Evolutionary conservation across 2,888 invertebrate species (phyloP).

Genomic region (Thera obeliscata): DNA sequence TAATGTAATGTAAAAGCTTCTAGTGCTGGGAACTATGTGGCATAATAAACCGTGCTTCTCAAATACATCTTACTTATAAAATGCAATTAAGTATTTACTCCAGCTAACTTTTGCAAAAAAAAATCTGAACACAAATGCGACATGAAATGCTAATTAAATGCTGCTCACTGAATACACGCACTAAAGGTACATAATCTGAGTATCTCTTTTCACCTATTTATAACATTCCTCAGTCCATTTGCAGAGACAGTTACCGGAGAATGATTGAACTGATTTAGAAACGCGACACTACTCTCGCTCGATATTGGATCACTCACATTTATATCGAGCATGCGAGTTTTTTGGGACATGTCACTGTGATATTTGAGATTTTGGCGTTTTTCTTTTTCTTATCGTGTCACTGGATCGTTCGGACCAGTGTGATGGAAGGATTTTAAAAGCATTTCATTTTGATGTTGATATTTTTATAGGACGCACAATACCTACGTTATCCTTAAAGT

Average conservation of each 20-base stretch:
- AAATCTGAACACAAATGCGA: background rate
- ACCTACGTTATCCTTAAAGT: background rate
- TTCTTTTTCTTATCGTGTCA: too few species aligned
- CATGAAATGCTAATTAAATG: background rate
- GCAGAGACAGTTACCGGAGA: constrained; percentile 65
- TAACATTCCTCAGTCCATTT: constrained; percentile 65
- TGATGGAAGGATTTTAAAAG: too few species aligned
- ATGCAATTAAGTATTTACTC: too few species aligned
- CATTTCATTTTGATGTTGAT: background rate
- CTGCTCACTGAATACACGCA: background rate
- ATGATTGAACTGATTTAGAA: constrained; percentile 57
- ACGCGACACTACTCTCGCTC: constrained; percentile 42
- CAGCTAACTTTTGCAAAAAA: background rate
- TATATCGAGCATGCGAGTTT: constrained; percentile 21
- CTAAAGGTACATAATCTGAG: constrained; percentile 44
- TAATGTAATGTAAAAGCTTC: too few species aligned
- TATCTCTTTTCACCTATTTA: constrained; percentile 69
- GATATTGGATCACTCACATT: constrained; percentile 35
- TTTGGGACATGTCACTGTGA: constrained; percentile 16
- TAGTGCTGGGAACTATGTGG: too few species aligned
- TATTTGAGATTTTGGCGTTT: background rate
- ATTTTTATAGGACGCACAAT: background rate
- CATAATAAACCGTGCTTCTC: too few species aligned
- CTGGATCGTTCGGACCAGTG: too few species aligned
- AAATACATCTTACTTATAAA: too few species aligned